Conservation (phyloP, 2,888 invertebrate species). For the Sinelater perroti region DNA sequence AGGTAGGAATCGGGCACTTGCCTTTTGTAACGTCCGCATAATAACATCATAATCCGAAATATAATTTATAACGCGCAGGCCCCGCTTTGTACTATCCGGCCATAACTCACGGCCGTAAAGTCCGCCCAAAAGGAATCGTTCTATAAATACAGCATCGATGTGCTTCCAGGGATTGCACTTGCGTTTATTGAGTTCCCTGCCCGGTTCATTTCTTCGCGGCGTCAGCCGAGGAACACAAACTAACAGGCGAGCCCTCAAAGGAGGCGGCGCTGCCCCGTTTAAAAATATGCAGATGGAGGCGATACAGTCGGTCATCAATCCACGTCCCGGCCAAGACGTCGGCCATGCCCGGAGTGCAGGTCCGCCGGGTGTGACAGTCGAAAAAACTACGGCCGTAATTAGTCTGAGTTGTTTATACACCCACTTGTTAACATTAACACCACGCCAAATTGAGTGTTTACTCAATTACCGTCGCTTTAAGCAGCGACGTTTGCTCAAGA, state of each 20-base stretch:
- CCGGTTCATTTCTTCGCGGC: slow-evolving; percentile 22
- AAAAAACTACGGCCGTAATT: slow-evolving; percentile 25
- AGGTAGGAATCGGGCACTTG: neutral
- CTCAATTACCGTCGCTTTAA: slow-evolving; percentile 17
- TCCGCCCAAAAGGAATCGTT: slow-evolving; percentile 9
- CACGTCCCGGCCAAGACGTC: slow-evolving; percentile 15
- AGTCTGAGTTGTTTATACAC: slow-evolving; percentile 26
- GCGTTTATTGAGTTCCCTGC: slow-evolving; percentile 16
- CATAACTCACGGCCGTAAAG: slow-evolving; percentile 21
- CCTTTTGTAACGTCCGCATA: slow-evolving; percentile 3
- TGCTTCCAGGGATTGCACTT: slow-evolving; percentile 15
- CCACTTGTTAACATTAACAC: slow-evolving; percentile 29
- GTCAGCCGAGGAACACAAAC: slow-evolving; percentile 7
- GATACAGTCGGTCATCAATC: slow-evolving; percentile 29
- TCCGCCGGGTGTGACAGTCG: slow-evolving; percentile 12
- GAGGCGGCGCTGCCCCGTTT: slow-evolving; percentile 19
- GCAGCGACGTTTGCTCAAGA: slow-evolving; percentile 21
- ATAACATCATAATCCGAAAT: slow-evolving; percentile 16
- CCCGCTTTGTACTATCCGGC: slow-evolving; percentile 1
- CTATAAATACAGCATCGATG: slow-evolving; percentile 17
- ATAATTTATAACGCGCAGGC: slow-evolving; percentile 12
- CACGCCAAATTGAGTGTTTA: slow-evolving; percentile 25
- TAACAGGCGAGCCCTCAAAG: slow-evolving; percentile 7
- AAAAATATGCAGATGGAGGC: slow-evolving; percentile 26
- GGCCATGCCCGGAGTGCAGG: slow-evolving; percentile 18